Evolutionary conservation across 2,797 vertebrate genomes (phyloP).

Genomic region (Botia kubotai): DNA sequence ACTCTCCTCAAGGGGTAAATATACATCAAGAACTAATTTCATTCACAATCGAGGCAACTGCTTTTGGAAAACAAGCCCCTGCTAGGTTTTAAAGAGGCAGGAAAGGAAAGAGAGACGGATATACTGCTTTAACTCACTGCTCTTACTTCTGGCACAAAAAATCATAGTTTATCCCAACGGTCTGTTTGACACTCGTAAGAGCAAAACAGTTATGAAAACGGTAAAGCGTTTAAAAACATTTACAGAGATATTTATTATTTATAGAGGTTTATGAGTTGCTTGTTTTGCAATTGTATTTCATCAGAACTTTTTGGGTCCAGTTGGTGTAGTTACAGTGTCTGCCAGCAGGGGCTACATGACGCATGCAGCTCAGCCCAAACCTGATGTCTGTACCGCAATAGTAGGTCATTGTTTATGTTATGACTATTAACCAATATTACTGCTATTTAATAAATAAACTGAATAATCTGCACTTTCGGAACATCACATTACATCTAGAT

Average conservation of each 20-base stretch:
- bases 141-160: neutral
- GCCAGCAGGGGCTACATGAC: too few relatives aligned
- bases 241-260: neutral
- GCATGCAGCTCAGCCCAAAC: too few relatives aligned
- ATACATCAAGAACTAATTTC: conserved; percentile 59
- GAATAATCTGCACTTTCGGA: too few relatives aligned
- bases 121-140: neutral
- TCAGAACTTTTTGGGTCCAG: neutral
- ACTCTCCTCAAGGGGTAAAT: conserved; percentile 46
- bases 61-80: conserved; percentile 2
- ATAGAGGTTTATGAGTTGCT: neutral
- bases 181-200: neutral
- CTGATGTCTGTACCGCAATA: too few relatives aligned
- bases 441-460: too few relatives aligned
- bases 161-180: neutral
- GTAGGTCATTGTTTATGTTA: too few relatives aligned
- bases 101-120: neutral
- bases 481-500: conserved; percentile 12
- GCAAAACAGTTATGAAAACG: neutral
- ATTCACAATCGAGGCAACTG: conserved; percentile 47
- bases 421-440: too few relatives aligned
- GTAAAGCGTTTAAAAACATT: neutral
- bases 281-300: neutral
- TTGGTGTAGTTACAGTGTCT: too few relatives aligned
- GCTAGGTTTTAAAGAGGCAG: neutral